Base-by-base conservation (phyloP, 2,113 vertebrate genomes). In the Grammomys surdaster region DNA sequence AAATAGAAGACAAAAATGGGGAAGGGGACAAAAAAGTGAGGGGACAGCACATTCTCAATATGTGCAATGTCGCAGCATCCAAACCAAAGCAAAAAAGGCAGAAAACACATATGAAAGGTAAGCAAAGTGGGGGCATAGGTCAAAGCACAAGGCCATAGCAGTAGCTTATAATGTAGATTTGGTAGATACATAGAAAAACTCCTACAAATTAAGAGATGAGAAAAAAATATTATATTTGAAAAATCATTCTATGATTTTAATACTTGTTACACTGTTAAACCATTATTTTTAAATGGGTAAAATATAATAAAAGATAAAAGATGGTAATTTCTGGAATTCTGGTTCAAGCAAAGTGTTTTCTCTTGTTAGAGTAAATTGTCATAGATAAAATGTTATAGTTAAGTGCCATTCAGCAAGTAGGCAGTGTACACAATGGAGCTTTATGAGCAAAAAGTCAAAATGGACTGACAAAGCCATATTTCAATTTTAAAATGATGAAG, bases 401-500 rank as follows among this genome's bases (percentile, higher is more conserved):
- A 97, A 93, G 93, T 51, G 20, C 36, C 51, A 26, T 1, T 88
- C 40, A 33, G 86, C 96, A 93, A 93, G 93, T 75, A 96, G 91
- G 51, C 48, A 72, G 24, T 22, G 51, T 90, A 92, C 7, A 67
- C 82, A 91, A 94, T 22, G 87, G 91, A 82, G 77, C 96, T 20
- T 94, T 93, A 84, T 36, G 80, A 94, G 63, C 26, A 87, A 78
- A 88, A 94, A 94, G 63, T 36, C 69, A 81, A 95, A 91, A 94
- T 28, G 81, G 33, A 8, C 90, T 31, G 5, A 10, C 43, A 43
- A 95, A 92, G 70, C 60, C 48, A 75, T 70, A 94, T 95, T 36
- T 56, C 72, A 69, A 88, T 89, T 92, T 31, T 48, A 80, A 97
- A 96, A 77, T 89, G 81, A 80, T 88, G 43, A 97, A n/a, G 69